Evolutionary conservation across 2,113 vertebrate species (phyloP).

Genomic region (Octodon degus): DNA sequence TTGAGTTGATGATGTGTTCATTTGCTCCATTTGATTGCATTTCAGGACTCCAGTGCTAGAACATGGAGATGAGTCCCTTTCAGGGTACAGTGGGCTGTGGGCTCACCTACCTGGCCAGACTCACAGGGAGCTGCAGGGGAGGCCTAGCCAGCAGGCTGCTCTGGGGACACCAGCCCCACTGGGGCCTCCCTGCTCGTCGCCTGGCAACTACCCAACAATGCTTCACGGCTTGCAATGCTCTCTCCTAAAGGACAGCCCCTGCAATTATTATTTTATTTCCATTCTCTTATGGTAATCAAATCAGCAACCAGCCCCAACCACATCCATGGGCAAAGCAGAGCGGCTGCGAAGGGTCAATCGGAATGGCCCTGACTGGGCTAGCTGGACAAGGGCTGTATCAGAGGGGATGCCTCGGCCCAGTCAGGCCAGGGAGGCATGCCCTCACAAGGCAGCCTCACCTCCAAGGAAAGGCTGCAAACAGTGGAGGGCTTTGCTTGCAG

Average conservation of each 20-base stretch:
- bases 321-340: constrained; percentile 56
- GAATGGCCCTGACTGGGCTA: constrained; percentile 68
- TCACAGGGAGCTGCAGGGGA: not conserved
- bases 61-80: not conserved
- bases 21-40: not conserved
- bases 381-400: constrained; percentile 64
- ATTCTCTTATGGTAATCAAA: constrained; percentile 82
- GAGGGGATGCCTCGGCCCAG: constrained; percentile 69
- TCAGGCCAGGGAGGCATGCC: not conserved
- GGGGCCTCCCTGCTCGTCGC: constrained; percentile 70
- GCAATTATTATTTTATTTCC: constrained; percentile 83
- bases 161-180: constrained; percentile 24
- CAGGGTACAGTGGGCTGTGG: fast-evolving
- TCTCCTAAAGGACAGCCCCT: constrained; percentile 79
- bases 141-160: constrained; percentile 55
- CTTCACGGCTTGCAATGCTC: constrained; percentile 57
- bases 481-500: not conserved
- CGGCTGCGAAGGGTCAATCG: constrained; percentile 78
- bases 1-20: not conserved
- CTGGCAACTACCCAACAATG: constrained; percentile 76
- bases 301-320: constrained; percentile 70
- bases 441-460: not conserved
- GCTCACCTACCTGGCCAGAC: not conserved
- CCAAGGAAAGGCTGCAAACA: not conserved
- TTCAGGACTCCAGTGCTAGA: not conserved